phyloP scores from a whole-genome alignment of 2,797 vertebrate genomes.

The Mormyrops boulengeri region DNA sequence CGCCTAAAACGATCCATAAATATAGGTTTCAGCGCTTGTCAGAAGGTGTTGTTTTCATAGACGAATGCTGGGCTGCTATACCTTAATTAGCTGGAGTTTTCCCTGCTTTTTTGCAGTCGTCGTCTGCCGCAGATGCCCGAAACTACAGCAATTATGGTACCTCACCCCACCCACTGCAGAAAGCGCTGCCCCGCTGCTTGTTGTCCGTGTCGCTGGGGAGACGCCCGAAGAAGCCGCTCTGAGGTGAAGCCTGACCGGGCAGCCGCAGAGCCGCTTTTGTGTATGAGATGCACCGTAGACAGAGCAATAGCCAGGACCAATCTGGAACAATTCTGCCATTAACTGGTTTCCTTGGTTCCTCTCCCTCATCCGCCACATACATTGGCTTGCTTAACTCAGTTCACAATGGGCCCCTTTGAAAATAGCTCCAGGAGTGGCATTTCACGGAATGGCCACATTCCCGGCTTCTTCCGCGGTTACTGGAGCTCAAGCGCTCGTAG shows the following conservation, averaged over 20 bases:
- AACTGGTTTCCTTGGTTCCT: constrained; percentile 15
- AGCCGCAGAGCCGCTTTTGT: neutral
- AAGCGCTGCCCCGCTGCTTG: neutral
- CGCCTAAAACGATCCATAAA: neutral
- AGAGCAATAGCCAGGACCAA: neutral
- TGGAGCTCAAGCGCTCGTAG: neutral
- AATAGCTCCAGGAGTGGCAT: neutral
- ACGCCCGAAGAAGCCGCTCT: neutral
- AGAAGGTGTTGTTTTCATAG: constrained; percentile 5
- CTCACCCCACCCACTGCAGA: neutral
- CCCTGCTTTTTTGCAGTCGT: neutral
- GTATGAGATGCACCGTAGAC: neutral
- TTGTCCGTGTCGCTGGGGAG: constrained; percentile 19
- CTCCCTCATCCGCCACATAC: constrained; percentile 1
- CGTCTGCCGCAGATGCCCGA: constrained; percentile 12
- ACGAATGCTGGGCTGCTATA: constrained; percentile 8
- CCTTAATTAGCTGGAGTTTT: constrained; percentile 6
- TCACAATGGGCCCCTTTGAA: constrained; percentile 2
- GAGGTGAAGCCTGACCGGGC: neutral
- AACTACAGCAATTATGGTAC: constrained; percentile 6
- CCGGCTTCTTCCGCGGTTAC: neutral
- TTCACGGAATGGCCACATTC: neutral
- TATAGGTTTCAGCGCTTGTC: neutral
- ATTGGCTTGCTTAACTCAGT: neutral
- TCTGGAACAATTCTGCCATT: neutral